Evolutionary conservation across 2,797 vertebrate genomes (phyloP).

Genomic region (Cercopithecus mitis): DNA sequence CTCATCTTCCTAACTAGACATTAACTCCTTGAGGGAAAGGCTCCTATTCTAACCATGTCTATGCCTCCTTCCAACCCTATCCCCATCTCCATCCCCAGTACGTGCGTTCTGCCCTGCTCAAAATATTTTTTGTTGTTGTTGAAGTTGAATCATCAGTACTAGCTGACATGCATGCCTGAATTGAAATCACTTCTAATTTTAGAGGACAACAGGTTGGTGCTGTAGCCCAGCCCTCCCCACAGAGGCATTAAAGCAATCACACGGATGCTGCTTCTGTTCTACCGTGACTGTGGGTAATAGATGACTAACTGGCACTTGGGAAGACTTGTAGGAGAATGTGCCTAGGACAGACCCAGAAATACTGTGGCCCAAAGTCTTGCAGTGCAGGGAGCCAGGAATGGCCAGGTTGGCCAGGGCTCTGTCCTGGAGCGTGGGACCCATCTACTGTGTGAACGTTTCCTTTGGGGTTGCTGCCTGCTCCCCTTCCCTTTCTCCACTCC

Average conservation of each 20-base stretch:
- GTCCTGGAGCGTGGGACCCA: neutral
- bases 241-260: neutral
- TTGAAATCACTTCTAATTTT: neutral
- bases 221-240: neutral
- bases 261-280: neutral
- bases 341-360: neutral
- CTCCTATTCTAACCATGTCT: rapidly evolving
- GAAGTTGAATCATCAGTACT: neutral
- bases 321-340: neutral
- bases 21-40: neutral
- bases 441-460: neutral
- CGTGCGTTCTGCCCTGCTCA: rapidly evolving
- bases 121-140: neutral
- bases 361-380: rapidly evolving
- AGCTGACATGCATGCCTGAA: rapidly evolving
- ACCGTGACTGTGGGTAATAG: rapidly evolving
- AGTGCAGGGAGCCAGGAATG: neutral
- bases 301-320: neutral
- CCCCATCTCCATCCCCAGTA: rapidly evolving
- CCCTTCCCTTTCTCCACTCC: neutral
- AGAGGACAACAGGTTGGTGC: neutral
- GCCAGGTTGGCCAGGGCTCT: rapidly evolving
- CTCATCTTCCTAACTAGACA: neutral
- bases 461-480: neutral
- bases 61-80: neutral